These are phyloP conservation scores for Brachyistius frenatus DNA, from an alignment of 2,113 vertebrate species.

Conservation along the genomic window DNA sequence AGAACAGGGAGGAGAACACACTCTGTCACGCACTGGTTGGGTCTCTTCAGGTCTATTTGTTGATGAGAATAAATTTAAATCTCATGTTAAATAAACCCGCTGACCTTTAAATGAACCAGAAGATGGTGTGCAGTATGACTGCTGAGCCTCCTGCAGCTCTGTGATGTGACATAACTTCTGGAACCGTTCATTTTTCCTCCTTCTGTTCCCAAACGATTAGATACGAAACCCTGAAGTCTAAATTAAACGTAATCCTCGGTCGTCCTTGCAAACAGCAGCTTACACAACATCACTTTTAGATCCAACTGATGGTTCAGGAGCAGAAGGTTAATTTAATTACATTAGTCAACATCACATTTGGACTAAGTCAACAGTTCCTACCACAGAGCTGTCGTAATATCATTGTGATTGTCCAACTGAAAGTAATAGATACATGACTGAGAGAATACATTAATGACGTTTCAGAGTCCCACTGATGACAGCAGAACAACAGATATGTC, in stretches of 20 bases:
- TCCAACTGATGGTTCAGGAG: slow-evolving; percentile 56
- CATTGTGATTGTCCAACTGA: slow-evolving; percentile 28
- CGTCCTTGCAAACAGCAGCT: slow-evolving; percentile 62
- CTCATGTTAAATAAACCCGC: neutral
- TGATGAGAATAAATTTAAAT: neutral
- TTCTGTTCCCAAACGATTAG: slow-evolving; percentile 41
- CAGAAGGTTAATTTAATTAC: slow-evolving; percentile 68
- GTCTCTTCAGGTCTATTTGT: neutral
- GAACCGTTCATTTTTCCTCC: slow-evolving; percentile 8
- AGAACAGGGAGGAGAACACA: no score
- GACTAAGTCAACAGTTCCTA: slow-evolving; percentile 40
- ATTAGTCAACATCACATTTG: slow-evolving; percentile 45
- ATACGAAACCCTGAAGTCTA: slow-evolving; percentile 40
- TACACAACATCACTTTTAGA: slow-evolving; percentile 62
- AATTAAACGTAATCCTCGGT: slow-evolving; percentile 66
- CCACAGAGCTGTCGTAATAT: slow-evolving; percentile 28
- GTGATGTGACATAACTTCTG: slow-evolving; percentile 36
- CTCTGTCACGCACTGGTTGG: no score
- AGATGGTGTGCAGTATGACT: neutral
- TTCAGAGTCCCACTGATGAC: neutral
- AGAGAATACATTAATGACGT: neutral
- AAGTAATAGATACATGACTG: slow-evolving; percentile 19
- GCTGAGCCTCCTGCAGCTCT: neutral
- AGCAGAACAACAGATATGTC: neutral
- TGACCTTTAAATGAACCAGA: neutral